Evolutionary conservation across 2,797 vertebrate genomes (phyloP).

Genomic region (Huso huso): DNA sequence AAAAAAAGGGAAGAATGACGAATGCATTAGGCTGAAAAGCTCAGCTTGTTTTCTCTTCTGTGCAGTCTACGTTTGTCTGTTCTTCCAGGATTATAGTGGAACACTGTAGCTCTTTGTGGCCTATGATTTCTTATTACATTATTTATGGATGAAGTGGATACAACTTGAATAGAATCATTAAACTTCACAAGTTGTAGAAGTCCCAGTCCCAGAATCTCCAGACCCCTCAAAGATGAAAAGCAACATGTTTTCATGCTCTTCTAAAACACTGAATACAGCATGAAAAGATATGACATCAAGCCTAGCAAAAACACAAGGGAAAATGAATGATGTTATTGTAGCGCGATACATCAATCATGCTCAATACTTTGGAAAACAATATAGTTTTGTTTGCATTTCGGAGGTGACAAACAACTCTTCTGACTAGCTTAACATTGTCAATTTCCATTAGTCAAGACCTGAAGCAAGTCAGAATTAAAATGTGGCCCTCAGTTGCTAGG

Average conservation of each 20-base stretch:
- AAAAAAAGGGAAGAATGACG: conserved; percentile 49
- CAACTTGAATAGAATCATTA: conserved; percentile 77
- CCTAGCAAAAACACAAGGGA: conserved; percentile 82
- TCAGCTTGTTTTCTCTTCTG: conserved; percentile 48
- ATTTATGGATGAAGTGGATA: conserved; percentile 76
- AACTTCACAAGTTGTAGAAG: conserved; percentile 70
- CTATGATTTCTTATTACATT: conserved; percentile 78
- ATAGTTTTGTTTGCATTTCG: conserved; percentile 97
- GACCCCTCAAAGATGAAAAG: conserved; percentile 73
- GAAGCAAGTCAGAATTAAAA: conserved; percentile 98
- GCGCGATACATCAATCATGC: conserved; percentile 87
- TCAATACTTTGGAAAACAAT: conserved; percentile 88
- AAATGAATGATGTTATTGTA: conserved; percentile 97
- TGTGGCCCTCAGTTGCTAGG: conserved; percentile 95
- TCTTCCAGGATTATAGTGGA: conserved; percentile 57
- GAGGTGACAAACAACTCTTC: conserved; percentile 96
- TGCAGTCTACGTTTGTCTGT: conserved; percentile 58
- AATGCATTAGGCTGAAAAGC: conserved; percentile 53
- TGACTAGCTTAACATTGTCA: conserved; percentile 96
- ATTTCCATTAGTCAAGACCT: conserved; percentile 97
- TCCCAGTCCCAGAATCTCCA: conserved; percentile 53
- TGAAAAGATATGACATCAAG: conserved; percentile 99
- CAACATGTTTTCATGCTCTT: conserved; percentile 68
- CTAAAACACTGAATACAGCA: conserved; percentile 85
- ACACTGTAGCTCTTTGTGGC: conserved; percentile 58